These are phyloP conservation scores for Engystomops pustulosus DNA, from an alignment of 2,113 vertebrate genomes.

Conservation along the genomic window DNA sequence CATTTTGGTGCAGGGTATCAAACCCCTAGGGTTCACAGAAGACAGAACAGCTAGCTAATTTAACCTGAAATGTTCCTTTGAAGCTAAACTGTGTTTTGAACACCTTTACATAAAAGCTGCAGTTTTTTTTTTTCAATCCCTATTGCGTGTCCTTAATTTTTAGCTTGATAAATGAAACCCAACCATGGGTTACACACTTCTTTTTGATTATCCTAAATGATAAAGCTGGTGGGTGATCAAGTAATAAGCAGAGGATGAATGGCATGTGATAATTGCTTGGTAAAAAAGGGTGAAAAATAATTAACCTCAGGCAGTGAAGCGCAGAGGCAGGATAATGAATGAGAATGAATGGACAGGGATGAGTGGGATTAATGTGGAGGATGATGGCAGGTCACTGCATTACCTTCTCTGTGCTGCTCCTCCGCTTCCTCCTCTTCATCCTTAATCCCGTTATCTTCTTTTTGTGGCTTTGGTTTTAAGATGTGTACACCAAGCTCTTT, in stretches of 20 bases:
- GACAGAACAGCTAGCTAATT: not conserved
- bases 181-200: not conserved
- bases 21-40: not conserved
- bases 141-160: not conserved
- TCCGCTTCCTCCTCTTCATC: slow-evolving; percentile 63
- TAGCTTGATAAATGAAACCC: not conserved
- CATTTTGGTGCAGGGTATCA: too few relatives aligned
- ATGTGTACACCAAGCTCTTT: slow-evolving; percentile 84
- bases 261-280: slow-evolving; percentile 40
- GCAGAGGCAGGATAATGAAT: slow-evolving; percentile 5
- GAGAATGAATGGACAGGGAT: not conserved
- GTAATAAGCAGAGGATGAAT: slow-evolving; percentile 7
- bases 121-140: too few relatives aligned
- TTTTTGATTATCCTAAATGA: not conserved
- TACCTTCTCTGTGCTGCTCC: slow-evolving; percentile 75
- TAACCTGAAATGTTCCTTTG: not conserved
- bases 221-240: not conserved
- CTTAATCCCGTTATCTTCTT: slow-evolving; percentile 66
- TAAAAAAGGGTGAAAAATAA: slow-evolving; percentile 47
- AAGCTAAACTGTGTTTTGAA: not conserved
- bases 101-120: too few relatives aligned
- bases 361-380: not conserved
- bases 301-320: slow-evolving; percentile 19
- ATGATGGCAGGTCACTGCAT: not conserved
- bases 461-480: slow-evolving; percentile 73